Conservation (phyloP, 2,888 invertebrate genomes). For the Stenchaetothrips biformis region DNA sequence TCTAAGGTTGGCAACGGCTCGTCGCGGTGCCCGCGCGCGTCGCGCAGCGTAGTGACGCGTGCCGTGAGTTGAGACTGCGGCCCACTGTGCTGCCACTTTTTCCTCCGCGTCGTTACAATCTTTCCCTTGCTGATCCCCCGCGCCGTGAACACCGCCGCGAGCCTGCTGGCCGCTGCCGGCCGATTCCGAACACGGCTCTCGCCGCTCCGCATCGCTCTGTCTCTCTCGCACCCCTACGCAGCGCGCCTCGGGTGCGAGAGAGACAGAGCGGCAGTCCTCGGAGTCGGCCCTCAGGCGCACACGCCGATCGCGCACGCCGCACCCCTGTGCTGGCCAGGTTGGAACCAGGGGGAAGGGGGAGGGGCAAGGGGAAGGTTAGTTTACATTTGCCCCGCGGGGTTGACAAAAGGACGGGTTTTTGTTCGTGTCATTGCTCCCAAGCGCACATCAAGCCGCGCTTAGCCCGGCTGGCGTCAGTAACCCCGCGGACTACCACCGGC, state of each 20-base stretch:
- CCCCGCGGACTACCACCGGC: too few relatives aligned
- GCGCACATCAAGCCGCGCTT: too few relatives aligned
- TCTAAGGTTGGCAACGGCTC: too few relatives aligned
- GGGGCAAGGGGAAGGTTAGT: not conserved
- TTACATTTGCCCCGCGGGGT: slow-evolving; percentile 20
- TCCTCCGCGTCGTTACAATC: not conserved
- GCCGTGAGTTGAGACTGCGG: not conserved
- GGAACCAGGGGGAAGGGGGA: not conserved
- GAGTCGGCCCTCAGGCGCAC: too few relatives aligned
- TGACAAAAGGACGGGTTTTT: slow-evolving; percentile 9
- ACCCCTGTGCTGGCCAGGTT: not conserved
- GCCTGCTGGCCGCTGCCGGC: too few relatives aligned
- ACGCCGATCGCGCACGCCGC: too few relatives aligned
- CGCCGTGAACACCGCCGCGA: too few relatives aligned
- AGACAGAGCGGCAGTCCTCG: not conserved
- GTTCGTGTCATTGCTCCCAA: slow-evolving; percentile 9
- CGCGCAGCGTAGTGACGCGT: not conserved
- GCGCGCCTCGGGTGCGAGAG: not conserved
- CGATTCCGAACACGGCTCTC: too few relatives aligned
- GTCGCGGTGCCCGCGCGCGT: too few relatives aligned
- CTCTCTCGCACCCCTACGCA: not conserved
- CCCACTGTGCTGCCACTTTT: not conserved
- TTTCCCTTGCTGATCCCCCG: too few relatives aligned
- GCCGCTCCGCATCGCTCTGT: not conserved
- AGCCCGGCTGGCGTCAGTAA: too few relatives aligned